Percentiles rank a stretch among this genome's conserved stretches.
Evolutionary conservation across 2,888 invertebrate genomes (phyloP).

Genomic region (Boloria selene): DNA sequence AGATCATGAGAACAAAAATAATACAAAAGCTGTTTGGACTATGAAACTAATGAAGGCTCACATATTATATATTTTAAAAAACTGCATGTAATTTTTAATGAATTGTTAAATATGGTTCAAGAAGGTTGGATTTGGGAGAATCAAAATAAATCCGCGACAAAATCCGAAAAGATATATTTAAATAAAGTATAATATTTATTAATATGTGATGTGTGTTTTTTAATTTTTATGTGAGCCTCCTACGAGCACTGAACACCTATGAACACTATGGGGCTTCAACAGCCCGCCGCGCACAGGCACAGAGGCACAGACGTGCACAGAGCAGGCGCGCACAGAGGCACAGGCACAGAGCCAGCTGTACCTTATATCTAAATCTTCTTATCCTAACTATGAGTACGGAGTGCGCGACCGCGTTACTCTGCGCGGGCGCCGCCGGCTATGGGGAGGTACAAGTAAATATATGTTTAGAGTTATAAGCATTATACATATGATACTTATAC

Average conservation of each 20-base stretch:
- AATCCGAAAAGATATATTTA: too few species aligned
- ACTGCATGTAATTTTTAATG: too few species aligned
- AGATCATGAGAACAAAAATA: too few species aligned
- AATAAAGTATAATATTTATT: background rate
- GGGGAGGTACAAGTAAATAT: slow-evolving; percentile 20
- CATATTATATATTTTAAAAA: too few species aligned
- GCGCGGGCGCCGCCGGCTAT: slow-evolving; percentile 29
- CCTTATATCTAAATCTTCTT: slow-evolving; percentile 37
- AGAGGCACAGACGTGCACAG: slow-evolving; percentile 19
- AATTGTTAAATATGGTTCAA: too few species aligned
- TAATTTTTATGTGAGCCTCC: background rate
- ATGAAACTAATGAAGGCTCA: background rate
- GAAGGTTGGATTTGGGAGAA: too few species aligned
- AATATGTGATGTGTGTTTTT: too few species aligned
- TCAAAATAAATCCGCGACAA: too few species aligned
- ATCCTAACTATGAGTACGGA: slow-evolving; percentile 29
- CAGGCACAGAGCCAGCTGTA: slow-evolving; percentile 21
- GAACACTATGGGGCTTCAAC: slow-evolving; percentile 9
- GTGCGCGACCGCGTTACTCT: slow-evolving; percentile 11
- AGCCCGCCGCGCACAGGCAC: slow-evolving; percentile 8
- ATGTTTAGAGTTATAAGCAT: background rate
- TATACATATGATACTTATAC: too few species aligned
- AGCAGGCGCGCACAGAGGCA: slow-evolving; percentile 27
- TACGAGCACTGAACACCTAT: background rate
- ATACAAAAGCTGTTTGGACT: slow-evolving; percentile 6